Conservation (phyloP, 2,888 invertebrate genomes). For the Phortica okadai region DNA sequence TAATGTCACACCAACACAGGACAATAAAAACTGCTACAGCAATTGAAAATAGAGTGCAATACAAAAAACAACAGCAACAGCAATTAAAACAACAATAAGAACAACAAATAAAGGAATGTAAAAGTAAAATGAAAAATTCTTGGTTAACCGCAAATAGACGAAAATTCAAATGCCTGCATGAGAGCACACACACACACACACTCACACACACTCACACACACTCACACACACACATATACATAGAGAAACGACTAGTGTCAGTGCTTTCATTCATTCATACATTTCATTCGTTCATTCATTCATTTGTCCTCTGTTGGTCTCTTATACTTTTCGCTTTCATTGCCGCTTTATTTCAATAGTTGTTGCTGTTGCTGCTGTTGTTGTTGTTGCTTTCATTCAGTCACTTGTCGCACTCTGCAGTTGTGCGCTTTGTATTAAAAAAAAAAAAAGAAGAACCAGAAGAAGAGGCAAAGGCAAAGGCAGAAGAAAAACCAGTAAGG, state of each 20-base stretch:
- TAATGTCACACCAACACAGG: conserved; percentile 23
- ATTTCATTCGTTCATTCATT: conserved; percentile 42
- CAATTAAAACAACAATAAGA: conserved; percentile 34
- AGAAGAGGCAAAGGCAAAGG: no score
- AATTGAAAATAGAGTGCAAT: background rate
- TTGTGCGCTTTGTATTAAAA: no score
- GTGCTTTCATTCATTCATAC: background rate
- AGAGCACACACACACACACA: background rate
- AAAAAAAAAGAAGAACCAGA: no score
- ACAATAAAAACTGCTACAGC: background rate
- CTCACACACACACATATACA: no score
- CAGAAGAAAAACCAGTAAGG: no score
- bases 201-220: no score
- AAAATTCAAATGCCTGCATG: conserved; percentile 36
- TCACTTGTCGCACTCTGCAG: no score
- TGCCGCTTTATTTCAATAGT: conserved; percentile 48
- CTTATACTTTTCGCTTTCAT: conserved; percentile 6
- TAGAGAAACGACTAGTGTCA: conserved; percentile 39
- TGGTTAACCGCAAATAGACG: conserved; percentile 29
- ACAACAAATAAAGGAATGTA: conserved; percentile 14
- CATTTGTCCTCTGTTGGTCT: background rate
- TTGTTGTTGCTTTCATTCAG: conserved; percentile 32
- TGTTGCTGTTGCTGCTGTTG: conserved; percentile 43
- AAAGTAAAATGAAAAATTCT: conserved; percentile 35
- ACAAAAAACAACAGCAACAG: conserved; percentile 37